phyloP scores from a whole-genome alignment of 2,797 vertebrate species.

The Forpus xanthops region DNA sequence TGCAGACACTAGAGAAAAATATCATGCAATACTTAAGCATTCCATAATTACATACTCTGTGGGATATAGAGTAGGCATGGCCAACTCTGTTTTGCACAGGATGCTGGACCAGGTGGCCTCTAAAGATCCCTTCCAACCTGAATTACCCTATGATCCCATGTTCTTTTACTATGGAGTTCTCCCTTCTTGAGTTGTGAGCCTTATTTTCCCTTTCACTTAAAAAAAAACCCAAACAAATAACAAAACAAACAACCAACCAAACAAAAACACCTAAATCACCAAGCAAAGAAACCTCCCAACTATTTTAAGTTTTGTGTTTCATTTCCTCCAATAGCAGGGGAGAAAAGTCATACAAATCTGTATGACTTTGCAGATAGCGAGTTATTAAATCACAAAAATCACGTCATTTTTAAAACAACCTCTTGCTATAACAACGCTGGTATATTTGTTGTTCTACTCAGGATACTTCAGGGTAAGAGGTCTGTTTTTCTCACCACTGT shows the following conservation, averaged over 20 bases:
- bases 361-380: accelerated
- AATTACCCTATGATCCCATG: background rate
- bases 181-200: background rate
- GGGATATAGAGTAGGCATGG: background rate
- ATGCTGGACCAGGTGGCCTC: background rate
- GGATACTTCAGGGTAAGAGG: background rate
- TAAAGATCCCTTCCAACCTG: background rate
- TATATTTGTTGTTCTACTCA: background rate
- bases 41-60: background rate
- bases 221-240: background rate
- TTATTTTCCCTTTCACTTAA: background rate
- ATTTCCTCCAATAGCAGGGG: background rate
- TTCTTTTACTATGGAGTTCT: background rate
- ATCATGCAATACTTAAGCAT: background rate
- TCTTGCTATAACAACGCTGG: background rate
- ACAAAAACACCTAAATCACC: background rate
- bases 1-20: background rate
- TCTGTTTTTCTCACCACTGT: background rate
- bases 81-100: background rate
- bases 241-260: no score
- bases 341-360: background rate
- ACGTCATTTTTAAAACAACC: background rate
- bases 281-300: background rate
- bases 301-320: background rate
- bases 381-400: background rate